phyloP scores from a whole-genome alignment of 2,888 invertebrate species.

The Leptopilina myrica region DNA sequence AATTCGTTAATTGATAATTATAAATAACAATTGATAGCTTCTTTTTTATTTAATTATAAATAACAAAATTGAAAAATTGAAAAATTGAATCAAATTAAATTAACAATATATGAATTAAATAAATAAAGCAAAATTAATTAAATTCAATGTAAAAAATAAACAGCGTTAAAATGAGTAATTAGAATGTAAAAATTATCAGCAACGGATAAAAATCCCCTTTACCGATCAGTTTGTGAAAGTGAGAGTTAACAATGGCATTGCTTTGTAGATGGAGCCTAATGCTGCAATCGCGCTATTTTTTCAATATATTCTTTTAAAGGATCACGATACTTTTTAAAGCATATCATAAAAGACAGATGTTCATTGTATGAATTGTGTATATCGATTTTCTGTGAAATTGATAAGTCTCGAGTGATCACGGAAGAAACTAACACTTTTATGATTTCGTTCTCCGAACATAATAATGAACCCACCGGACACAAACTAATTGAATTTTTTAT shows the following conservation, averaged over 20 bases:
- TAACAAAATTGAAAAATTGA: too few relatives aligned
- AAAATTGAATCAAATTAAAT: too few relatives aligned
- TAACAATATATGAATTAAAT: too few relatives aligned
- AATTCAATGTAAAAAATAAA: too few relatives aligned
- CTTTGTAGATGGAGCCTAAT: background rate
- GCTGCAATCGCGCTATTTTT: background rate
- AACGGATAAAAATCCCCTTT: too few relatives aligned
- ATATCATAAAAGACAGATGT: background rate
- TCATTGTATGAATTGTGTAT: background rate
- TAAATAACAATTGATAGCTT: too few relatives aligned
- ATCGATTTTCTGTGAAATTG: conserved; percentile 33
- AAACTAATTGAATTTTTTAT: background rate
- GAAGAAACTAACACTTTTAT: conserved; percentile 16
- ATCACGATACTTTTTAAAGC: background rate
- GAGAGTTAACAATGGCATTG: background rate
- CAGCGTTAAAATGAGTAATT: too few relatives aligned
- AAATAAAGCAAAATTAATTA: too few relatives aligned
- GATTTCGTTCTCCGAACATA: conserved; percentile 27
- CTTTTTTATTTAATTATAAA: too few relatives aligned
- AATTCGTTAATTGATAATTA: too few relatives aligned
- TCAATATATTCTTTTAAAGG: background rate
- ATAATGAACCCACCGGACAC: conserved; percentile 1
- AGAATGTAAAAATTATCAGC: too few relatives aligned
- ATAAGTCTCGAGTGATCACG: conserved; percentile 30
- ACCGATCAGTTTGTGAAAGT: too few relatives aligned